A percentile compares a stretch with the other conserved stretches of the same genome.
Conservation (phyloP, 2,888 invertebrate species). For the Tenthredo notha region DNA sequence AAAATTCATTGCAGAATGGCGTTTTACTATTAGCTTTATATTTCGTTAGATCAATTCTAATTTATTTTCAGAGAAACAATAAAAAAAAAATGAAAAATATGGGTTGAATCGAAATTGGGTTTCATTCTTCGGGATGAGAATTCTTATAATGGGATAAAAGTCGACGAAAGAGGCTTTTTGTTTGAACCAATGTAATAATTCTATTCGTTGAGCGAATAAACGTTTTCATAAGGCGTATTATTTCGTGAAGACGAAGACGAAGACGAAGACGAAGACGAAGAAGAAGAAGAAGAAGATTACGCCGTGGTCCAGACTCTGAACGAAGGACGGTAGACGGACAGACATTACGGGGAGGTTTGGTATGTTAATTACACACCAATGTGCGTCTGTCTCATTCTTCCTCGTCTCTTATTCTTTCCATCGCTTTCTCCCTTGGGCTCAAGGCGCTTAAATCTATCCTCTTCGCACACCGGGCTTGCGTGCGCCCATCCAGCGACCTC, state of each 20-base stretch:
- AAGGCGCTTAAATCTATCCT: slow-evolving; percentile 63
- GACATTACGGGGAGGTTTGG: slow-evolving; percentile 72
- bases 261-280: background rate
- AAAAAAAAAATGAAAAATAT: background rate
- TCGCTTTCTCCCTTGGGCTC: slow-evolving; percentile 21
- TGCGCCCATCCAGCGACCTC: slow-evolving; percentile 72
- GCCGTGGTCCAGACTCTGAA: slow-evolving; percentile 47
- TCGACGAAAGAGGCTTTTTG: background rate
- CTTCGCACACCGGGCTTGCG: slow-evolving; percentile 67
- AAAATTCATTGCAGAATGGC: background rate
- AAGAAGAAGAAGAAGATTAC: slow-evolving; percentile 22
- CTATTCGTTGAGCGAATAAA: slow-evolving; percentile 19
- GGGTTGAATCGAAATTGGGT: background rate
- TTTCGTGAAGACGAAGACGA: slow-evolving; percentile 10
- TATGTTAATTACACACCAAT: slow-evolving; percentile 78
- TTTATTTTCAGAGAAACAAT: background rate
- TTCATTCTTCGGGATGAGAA: background rate
- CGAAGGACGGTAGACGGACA: slow-evolving; percentile 56
- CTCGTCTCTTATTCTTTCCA: slow-evolving; percentile 52
- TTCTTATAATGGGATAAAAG: background rate
- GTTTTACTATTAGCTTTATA: background rate
- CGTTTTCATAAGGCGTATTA: slow-evolving; percentile 29
- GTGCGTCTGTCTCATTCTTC: slow-evolving; percentile 63
- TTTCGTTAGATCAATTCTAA: too few species aligned
- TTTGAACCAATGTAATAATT: background rate